phyloP scores from a whole-genome alignment of 2,797 vertebrate genomes.

The Sebastes taczanowskii region DNA sequence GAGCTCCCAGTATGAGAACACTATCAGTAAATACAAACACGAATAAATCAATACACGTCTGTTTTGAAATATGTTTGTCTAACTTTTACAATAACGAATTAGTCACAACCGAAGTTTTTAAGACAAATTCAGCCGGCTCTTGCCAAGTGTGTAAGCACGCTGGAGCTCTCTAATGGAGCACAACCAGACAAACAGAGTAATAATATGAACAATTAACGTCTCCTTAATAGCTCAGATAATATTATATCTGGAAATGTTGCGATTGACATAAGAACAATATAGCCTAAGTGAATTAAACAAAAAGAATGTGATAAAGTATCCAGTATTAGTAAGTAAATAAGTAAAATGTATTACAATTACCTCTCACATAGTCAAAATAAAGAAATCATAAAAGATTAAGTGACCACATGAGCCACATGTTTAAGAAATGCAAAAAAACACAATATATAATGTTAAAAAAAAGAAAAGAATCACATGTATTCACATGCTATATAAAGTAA shows the following conservation, averaged over 20 bases:
- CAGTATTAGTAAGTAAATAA: neutral
- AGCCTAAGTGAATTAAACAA: neutral
- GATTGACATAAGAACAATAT: neutral
- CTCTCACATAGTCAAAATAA: too few relatives aligned
- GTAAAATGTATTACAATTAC: too few relatives aligned
- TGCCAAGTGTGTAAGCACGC: conserved; percentile 5
- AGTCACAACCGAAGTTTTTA: conserved; percentile 2
- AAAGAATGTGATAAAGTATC: neutral
- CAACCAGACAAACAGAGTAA: neutral
- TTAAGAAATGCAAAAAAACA: too few relatives aligned
- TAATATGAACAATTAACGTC: neutral
- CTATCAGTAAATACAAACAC: neutral
- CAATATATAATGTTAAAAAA: too few relatives aligned
- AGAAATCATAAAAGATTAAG: too few relatives aligned
- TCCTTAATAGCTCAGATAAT: neutral
- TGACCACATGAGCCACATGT: too few relatives aligned
- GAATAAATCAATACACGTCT: neutral
- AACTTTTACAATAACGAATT: neutral
- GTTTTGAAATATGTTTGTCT: conserved; percentile 21
- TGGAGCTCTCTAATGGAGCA: neutral
- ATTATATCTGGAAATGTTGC: neutral
- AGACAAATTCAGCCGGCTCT: neutral
- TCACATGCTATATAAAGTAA: neutral
- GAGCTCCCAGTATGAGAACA: neutral
- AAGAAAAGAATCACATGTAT: too few relatives aligned